A percentile compares a stretch with the other conserved stretches of the same genome.
Conservation (phyloP, 92 coral and sea anemone genomes). For the Chrysogorgia sp. region DNA sequence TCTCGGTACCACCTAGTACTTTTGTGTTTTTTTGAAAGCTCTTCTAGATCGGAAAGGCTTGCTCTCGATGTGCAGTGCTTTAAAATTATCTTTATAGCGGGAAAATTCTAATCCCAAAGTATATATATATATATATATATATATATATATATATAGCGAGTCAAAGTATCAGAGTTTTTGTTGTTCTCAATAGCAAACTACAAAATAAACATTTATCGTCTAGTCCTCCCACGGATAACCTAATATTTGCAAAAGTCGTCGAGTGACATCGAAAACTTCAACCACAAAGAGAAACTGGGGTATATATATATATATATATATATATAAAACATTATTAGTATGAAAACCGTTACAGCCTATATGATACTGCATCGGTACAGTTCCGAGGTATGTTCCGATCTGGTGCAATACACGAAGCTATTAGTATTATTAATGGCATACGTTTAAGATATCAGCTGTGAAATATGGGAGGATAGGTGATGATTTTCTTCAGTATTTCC, state of each 20-base stretch:
- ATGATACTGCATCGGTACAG: too few species aligned
- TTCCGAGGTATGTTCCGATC: too few species aligned
- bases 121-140: too few species aligned
- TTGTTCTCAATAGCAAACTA: not conserved
- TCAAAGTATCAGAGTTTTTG: not conserved
- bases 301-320: slow-evolving; percentile 9
- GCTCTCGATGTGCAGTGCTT: too few species aligned
- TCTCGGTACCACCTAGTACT: not conserved
- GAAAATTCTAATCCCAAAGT: too few species aligned
- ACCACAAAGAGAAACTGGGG: slow-evolving; percentile 10
- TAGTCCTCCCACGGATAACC: slow-evolving; percentile 20
- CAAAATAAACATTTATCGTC: slow-evolving; percentile 27
- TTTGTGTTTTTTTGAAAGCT: not conserved
- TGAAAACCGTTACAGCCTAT: not conserved
- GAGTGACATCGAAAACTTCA: slow-evolving; percentile 10
- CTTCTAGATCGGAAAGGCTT: too few species aligned
- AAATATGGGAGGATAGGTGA: slow-evolving; percentile 42
- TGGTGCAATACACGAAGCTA: too few species aligned
- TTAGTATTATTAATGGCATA: too few species aligned
- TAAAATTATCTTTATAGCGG: too few species aligned
- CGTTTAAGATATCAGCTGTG: slow-evolving; percentile 14
- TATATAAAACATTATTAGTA: slow-evolving; percentile 10
- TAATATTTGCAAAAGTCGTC: slow-evolving; percentile 41
- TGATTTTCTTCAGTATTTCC: slow-evolving; percentile 34
- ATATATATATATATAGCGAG: too few species aligned